Percentiles rank a stretch among this genome's conserved stretches.
These are phyloP conservation scores for Trilocha varians DNA, from an alignment of 2,888 invertebrate species.

Conservation along the genomic window DNA sequence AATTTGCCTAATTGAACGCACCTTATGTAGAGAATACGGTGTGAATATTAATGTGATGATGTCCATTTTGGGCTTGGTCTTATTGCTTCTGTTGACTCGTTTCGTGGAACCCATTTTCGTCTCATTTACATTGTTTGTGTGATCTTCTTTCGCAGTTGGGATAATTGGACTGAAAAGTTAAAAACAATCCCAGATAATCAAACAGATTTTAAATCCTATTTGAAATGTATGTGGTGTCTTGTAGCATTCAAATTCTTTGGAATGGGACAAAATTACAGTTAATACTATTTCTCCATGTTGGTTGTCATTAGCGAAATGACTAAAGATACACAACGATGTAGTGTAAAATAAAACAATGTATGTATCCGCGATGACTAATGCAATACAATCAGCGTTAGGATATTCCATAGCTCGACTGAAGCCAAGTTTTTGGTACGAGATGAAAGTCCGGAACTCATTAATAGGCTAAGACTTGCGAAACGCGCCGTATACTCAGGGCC, in stretches of 20 bases:
- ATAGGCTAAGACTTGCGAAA: constrained; percentile 23
- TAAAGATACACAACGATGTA: too few relatives aligned
- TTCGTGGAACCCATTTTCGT: neutral
- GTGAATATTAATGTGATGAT: neutral
- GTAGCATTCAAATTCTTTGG: too few relatives aligned
- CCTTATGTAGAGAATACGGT: neutral
- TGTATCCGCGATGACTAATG: neutral
- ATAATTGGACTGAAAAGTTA: too few relatives aligned
- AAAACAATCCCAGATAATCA: too few relatives aligned
- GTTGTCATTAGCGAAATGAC: too few relatives aligned
- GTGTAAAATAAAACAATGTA: too few relatives aligned
- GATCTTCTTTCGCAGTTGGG: neutral
- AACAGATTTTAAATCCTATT: too few relatives aligned
- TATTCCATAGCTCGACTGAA: neutral
- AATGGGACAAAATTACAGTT: too few relatives aligned
- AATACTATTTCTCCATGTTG: too few relatives aligned
- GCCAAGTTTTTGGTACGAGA: constrained; percentile 8
- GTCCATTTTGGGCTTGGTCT: neutral
- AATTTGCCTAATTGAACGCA: neutral
- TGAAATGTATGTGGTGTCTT: too few relatives aligned
- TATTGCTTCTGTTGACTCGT: neutral
- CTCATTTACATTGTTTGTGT: neutral
- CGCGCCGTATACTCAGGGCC: constrained; percentile 4
- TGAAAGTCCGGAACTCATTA: constrained; percentile 15
- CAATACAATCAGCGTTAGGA: neutral